Base-by-base conservation (phyloP, 2,113 vertebrate species). In the Rhinichthys klamathensis region DNA sequence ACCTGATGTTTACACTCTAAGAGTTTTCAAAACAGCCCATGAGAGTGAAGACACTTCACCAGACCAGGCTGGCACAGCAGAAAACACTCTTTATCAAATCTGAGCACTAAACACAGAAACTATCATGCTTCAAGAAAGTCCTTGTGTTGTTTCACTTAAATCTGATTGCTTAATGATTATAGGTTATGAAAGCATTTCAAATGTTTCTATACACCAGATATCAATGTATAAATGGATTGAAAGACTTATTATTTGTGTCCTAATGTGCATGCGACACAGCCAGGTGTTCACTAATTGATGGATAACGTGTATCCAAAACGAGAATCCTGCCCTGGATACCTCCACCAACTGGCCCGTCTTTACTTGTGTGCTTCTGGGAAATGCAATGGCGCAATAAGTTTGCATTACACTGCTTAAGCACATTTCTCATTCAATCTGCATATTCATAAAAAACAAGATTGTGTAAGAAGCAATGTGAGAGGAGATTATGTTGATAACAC, bases 241-340 rank as follows among this genome's bases (percentile, higher is more conserved):
- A 54, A 70, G 67, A 32, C 60, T 41, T 79, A 79, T 41, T 78
- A 54, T 18, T 35, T 81, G 3, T 25, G 32, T 60, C 77, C 30
- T 41, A 79, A 60, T 61, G 56, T 80, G 41, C 41, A 81, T 11
- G 9, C 16, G 1, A 35, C n/a, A 27, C 15, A 15, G 44, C 27
- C 67, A 83, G 81, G 81, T 83, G 81, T 72, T 72, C 67, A 23
- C 27, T 83, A 83, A 83, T 83, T 83, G 49, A 70, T 54, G 65
- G 65, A 72, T 82, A 69, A 82, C 16, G 46, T 82, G 65, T 25
- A 25, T 82, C 65, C 44, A 51, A 81, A 32, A 23, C 1, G 0
- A 81, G 78, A 80, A 44, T 23, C 77, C 44, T 69, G 80, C 25
- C 80, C 80, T 51, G 61, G 46, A 51, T 67, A 69, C 63, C 16